phyloP scores from a whole-genome alignment of 1,140 invertebrate species.

The Anoplophora glabripennis region DNA sequence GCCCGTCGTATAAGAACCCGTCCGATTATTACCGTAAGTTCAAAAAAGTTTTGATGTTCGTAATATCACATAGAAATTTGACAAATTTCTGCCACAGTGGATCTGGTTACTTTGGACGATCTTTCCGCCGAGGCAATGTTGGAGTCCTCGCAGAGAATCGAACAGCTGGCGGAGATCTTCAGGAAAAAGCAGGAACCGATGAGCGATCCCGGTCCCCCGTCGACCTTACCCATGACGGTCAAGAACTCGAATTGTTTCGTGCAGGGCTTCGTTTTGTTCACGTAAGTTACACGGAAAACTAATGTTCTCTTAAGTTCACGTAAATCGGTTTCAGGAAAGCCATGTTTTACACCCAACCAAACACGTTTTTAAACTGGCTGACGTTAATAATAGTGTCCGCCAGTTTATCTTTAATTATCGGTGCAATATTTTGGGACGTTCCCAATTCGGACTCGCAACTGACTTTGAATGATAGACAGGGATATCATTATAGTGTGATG shows the following conservation, averaged over 20 bases:
- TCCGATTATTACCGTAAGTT: constrained; percentile 92
- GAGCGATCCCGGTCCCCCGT: constrained; percentile 74
- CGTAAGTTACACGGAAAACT: constrained; percentile 54
- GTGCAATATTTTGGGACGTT: constrained; percentile 86
- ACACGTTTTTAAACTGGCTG: constrained; percentile 74
- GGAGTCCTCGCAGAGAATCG: constrained; percentile 89
- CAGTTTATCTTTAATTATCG: constrained; percentile 77
- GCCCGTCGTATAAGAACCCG: constrained; percentile 93
- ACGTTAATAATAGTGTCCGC: constrained; percentile 73
- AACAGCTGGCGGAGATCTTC: constrained; percentile 82
- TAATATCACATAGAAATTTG: background rate
- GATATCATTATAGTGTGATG: constrained; percentile 81
- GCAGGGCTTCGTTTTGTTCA: constrained; percentile 68
- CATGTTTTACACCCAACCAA: constrained; percentile 78
- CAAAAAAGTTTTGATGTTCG: constrained; percentile 7
- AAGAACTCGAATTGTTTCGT: constrained; percentile 58
- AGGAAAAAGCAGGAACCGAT: constrained; percentile 63
- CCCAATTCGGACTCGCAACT: constrained; percentile 70
- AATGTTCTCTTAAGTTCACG: background rate
- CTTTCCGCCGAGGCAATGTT: constrained; percentile 89
- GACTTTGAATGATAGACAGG: constrained; percentile 67
- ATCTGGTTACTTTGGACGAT: constrained; percentile 89
- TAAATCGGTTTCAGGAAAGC: constrained; percentile 53
- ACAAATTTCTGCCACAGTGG: constrained; percentile 65
- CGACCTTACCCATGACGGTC: constrained; percentile 65